Evolutionary conservation across 2,797 vertebrate genomes (phyloP).

Genomic region (Glossophaga mutica): DNA sequence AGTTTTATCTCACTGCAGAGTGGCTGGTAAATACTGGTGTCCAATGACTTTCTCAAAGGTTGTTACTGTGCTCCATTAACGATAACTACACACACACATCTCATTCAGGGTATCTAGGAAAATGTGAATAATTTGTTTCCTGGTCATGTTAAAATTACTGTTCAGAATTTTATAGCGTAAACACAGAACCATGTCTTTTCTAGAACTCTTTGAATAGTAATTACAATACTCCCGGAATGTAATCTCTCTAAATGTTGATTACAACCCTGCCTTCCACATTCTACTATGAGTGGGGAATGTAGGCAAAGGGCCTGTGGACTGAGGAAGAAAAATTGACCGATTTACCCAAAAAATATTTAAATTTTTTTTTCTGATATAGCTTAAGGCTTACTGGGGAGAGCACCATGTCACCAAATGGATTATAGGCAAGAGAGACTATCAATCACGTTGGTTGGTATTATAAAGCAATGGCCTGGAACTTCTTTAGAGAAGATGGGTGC

Average conservation of each 20-base stretch:
- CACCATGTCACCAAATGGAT: background rate
- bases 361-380: background rate
- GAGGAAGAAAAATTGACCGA: background rate
- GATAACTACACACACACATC: background rate
- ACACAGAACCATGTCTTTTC: background rate
- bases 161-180: background rate
- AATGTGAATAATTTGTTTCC: background rate
- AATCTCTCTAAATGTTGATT: background rate
- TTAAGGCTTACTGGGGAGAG: background rate
- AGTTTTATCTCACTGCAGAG: background rate
- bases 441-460: background rate
- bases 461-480: background rate
- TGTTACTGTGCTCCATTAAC: background rate
- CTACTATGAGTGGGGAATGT: background rate
- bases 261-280: background rate
- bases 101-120: background rate
- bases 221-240: background rate
- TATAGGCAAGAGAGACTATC: background rate
- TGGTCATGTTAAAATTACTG: background rate
- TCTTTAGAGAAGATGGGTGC: background rate
- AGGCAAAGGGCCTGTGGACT: background rate
- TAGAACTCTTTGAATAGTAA: background rate
- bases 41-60: background rate
- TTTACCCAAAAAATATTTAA: background rate
- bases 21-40: background rate